phyloP scores from a whole-genome alignment of 1,140 invertebrate species.

The Dendroctonus ponderosae region DNA sequence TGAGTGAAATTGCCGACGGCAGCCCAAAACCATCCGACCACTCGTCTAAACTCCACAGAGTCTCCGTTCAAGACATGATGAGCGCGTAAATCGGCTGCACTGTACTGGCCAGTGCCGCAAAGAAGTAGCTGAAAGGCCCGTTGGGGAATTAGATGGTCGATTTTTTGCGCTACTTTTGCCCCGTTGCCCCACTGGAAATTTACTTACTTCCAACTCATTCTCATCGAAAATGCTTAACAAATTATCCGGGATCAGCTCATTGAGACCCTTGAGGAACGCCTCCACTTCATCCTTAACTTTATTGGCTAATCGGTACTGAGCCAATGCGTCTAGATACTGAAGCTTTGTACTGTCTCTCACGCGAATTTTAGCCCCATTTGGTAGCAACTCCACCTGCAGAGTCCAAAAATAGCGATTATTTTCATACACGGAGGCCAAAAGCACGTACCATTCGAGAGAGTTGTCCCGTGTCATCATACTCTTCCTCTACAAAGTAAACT shows the following conservation, averaged over 20 bases:
- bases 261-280: conserved; percentile 84
- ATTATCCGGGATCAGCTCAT: conserved; percentile 89
- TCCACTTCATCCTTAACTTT: conserved; percentile 82
- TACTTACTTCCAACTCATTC: conserved; percentile 86
- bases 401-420: background rate
- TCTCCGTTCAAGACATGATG: conserved; percentile 85
- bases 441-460: conserved; percentile 60
- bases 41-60: conserved; percentile 77
- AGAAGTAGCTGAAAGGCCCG: conserved; percentile 70
- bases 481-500: conserved; percentile 84
- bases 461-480: conserved; percentile 78
- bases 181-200: background rate
- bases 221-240: conserved; percentile 93
- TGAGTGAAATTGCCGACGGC: conserved; percentile 87
- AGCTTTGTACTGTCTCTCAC: conserved; percentile 78
- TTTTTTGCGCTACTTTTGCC: background rate
- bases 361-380: conserved; percentile 65
- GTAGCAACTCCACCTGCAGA: conserved; percentile 66
- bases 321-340: conserved; percentile 84
- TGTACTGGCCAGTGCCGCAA: conserved; percentile 92
- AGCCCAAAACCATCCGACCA: conserved; percentile 93
- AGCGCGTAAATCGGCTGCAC: conserved; percentile 81
- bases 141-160: conserved; percentile 40
- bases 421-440: background rate
- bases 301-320: conserved; percentile 82